Base-by-base conservation (phyloP, 2,797 vertebrate genomes). In the Aotus griseimembra region DNA sequence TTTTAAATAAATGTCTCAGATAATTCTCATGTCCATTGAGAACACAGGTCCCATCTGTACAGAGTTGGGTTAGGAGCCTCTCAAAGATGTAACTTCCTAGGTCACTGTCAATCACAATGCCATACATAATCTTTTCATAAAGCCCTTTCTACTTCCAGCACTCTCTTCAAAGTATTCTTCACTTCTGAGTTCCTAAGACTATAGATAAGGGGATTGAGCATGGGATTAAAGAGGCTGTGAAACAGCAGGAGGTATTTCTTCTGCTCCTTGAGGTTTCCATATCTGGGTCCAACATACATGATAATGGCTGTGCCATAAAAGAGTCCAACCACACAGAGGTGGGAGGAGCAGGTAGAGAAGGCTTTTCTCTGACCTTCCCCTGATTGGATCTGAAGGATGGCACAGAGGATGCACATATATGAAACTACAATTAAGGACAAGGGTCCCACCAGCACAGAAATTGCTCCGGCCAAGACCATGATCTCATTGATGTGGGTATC, bases 341-440 rank as follows among this genome's bases (percentile, higher is more conserved):
- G 96, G 58, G 96, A 97, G 67, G 93, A 94, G 41, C 96, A 97
- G 5, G 97, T 97, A n/a, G 80, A 96, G 87, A 94, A 97, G 64
- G 61, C 89, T 55, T 96, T 94, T 33, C 83, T 94, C 79, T 24
- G 52, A n/a, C 77, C 86, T 5, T 77, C 90, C 20, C 48, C 20
- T 7, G 97, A 93, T n/a, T 6, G 76, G 11, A 97, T 76, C 80
- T 33, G 84, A 15, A 30, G 72, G 91, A 61, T 96, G 33, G 39
- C 19, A 0, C 1, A 58, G 64, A 97, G 94, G 57, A 97, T 97
- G 3, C 15, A 19, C 0, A 67, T 10, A 26, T 87, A 94, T 41
- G 96, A 95, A n/a, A 81, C 48, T 30, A 93, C 17, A 1, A 93
- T 82, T 2, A 67, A 28, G 41, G 44, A 93, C 5, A 98, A 44